These are phyloP conservation scores for Cercopithecus diana DNA, from an alignment of 2,797 vertebrate genomes.

Conservation along the genomic window DNA sequence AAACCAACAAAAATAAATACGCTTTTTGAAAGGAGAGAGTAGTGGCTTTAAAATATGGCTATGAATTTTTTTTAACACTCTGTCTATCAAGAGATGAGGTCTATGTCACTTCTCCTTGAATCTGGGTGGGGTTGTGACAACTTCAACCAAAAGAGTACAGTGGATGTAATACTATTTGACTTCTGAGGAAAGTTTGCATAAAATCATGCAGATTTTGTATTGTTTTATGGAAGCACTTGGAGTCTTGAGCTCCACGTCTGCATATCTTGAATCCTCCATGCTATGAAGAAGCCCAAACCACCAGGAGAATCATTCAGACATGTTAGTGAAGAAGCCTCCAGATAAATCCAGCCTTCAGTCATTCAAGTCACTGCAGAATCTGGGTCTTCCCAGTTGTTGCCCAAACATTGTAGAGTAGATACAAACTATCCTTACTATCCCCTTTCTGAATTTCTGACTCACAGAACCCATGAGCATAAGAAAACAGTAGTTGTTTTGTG, in stretches of 20 bases:
- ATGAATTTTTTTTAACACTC: neutral
- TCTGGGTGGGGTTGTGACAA: neutral
- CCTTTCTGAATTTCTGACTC: neutral
- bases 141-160: neutral
- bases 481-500: neutral
- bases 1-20: neutral
- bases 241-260: neutral
- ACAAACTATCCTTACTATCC: neutral
- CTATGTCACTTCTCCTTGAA: neutral
- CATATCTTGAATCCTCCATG: neutral
- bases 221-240: neutral
- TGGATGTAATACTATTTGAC: neutral
- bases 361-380: neutral
- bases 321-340: neutral
- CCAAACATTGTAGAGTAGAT: accelerated
- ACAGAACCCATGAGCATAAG: neutral
- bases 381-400: neutral
- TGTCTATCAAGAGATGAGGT: neutral
- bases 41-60: neutral
- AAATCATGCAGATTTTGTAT: neutral
- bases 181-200: neutral
- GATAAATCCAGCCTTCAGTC: neutral
- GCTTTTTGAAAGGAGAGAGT: neutral
- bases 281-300: neutral
- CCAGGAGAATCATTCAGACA: neutral